These are phyloP conservation scores for Drosophila anceps DNA, from an alignment of 2,888 invertebrate genomes.

Conservation along the genomic window DNA sequence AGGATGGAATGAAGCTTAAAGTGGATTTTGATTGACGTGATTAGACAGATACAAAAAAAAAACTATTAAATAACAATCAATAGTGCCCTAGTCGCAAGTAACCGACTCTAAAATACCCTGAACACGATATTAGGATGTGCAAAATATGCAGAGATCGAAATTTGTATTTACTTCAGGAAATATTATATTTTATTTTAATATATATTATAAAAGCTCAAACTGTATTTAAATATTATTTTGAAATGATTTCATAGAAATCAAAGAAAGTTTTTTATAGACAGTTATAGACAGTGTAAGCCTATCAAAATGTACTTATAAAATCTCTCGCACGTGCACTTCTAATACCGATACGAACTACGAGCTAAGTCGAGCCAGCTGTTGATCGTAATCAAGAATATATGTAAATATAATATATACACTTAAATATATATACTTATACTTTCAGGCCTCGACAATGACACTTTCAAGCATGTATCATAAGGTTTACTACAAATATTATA, in stretches of 20 bases:
- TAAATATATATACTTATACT: not conserved
- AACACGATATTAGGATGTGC: too few relatives aligned
- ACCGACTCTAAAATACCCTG: not conserved
- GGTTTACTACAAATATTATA: not conserved
- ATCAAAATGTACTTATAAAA: too few relatives aligned
- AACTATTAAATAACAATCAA: not conserved
- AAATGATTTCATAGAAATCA: too few relatives aligned
- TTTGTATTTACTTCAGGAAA: too few relatives aligned
- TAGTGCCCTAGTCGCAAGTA: not conserved
- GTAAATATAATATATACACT: too few relatives aligned
- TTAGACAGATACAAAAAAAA: not conserved
- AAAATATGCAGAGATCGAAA: not conserved
- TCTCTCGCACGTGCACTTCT: not conserved
- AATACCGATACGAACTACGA: not conserved
- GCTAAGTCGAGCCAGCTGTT: not conserved
- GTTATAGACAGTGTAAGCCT: too few relatives aligned
- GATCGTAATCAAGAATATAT: not conserved
- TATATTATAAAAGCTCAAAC: too few relatives aligned
- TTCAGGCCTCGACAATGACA: not conserved
- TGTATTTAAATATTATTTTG: too few relatives aligned
- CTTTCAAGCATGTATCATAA: not conserved
- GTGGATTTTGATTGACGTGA: constrained; percentile 6
- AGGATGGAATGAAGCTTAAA: not conserved
- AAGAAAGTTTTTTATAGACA: too few relatives aligned
- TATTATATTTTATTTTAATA: not conserved